Percentiles rank a stretch among this genome's conserved stretches.
Evolutionary conservation across 2,888 invertebrate species (phyloP).

Genomic region (Callosobruchus maculatus): DNA sequence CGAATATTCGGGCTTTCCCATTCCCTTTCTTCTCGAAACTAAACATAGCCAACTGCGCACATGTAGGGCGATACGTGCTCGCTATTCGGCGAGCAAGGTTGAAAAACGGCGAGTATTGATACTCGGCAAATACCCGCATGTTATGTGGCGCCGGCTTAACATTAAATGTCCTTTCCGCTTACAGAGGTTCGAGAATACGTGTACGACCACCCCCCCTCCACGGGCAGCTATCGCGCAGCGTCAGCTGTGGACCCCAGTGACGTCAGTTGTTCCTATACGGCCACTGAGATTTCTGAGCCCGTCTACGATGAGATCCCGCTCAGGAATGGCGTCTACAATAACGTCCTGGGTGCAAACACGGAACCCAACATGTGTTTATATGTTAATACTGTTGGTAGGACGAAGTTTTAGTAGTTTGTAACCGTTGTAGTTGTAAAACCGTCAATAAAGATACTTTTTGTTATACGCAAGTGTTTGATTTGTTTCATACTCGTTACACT

Average conservation of each 20-base stretch:
- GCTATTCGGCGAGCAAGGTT: too few relatives aligned
- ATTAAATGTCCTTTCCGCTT: too few relatives aligned
- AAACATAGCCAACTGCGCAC: too few relatives aligned
- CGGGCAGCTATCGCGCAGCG: constrained; percentile 42
- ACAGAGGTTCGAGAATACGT: constrained; percentile 58
- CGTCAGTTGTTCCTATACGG: neutral
- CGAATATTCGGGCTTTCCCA: too few relatives aligned
- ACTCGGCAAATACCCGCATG: too few relatives aligned
- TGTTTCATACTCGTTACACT: too few relatives aligned
- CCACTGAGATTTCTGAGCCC: constrained; percentile 51
- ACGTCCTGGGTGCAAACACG: neutral
- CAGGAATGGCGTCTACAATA: neutral
- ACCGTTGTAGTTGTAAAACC: neutral
- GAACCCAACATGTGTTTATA: neutral
- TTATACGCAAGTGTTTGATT: neutral
- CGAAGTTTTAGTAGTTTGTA: neutral
- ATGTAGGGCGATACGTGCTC: too few relatives aligned
- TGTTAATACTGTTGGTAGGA: neutral
- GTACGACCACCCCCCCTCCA: constrained; percentile 57
- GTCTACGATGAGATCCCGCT: constrained; percentile 67
- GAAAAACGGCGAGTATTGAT: too few relatives aligned
- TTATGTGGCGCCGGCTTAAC: too few relatives aligned
- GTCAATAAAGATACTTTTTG: neutral
- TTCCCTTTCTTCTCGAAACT: too few relatives aligned
- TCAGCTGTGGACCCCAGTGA: constrained; percentile 43